Conservation (phyloP, 2,113 vertebrate genomes). For the Capreolus pygargus region DNA sequence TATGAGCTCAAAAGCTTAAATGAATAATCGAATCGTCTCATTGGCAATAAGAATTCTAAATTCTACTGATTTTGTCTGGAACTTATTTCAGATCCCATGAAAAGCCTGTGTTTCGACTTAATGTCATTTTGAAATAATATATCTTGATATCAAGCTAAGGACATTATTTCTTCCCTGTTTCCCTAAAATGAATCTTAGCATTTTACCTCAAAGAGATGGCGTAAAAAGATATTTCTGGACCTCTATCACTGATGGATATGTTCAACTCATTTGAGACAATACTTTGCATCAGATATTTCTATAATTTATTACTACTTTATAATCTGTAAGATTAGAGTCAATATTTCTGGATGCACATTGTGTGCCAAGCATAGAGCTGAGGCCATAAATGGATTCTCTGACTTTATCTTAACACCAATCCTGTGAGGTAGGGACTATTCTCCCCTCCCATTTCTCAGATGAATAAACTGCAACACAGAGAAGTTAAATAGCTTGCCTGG, state of each 20-base stretch:
- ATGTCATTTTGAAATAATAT: neutral
- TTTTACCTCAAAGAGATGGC: neutral
- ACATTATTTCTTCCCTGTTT: neutral
- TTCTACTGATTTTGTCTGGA: neutral
- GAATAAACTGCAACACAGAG: neutral
- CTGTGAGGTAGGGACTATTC: neutral
- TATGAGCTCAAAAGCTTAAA: constrained; percentile 16
- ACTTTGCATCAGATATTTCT: neutral
- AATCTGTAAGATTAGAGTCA: neutral
- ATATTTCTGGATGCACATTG: neutral
- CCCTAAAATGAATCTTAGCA: neutral
- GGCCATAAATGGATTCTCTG: neutral
- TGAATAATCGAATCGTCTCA: neutral
- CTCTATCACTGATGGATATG: neutral
- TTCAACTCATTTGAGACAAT: neutral
- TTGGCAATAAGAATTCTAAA: neutral
- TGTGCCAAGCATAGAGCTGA: neutral
- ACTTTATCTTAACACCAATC: neutral
- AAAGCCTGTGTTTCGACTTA: neutral
- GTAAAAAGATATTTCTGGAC: neutral
- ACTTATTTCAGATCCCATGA: neutral
- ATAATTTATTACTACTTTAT: neutral
- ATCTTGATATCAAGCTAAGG: neutral
- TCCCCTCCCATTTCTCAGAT: neutral
- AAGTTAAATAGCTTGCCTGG: neutral